phyloP scores from a whole-genome alignment of 2,113 vertebrate species.

The Nansenia antarctica region DNA sequence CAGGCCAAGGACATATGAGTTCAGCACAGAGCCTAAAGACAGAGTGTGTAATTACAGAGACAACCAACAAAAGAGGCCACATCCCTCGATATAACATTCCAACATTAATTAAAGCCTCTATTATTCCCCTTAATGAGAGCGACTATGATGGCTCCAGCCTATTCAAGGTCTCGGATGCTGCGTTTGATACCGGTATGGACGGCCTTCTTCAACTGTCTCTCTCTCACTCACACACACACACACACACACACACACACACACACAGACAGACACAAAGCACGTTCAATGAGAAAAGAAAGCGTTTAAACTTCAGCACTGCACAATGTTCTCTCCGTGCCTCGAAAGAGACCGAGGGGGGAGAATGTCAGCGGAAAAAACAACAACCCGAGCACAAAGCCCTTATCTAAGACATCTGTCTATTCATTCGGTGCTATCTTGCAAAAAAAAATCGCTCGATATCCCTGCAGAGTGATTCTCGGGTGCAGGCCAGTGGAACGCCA shows the following conservation, averaged over 20 bases:
- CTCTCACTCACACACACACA: too few relatives aligned
- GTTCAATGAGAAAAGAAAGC: too few relatives aligned
- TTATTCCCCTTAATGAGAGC: background rate
- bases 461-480: background rate
- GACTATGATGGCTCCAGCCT: background rate
- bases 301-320: too few relatives aligned
- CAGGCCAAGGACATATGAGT: too few relatives aligned
- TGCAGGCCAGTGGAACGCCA: background rate
- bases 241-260: too few relatives aligned
- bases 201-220: background rate
- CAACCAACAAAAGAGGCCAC: constrained; percentile 42
- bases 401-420: background rate
- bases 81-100: constrained; percentile 28
- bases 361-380: background rate
- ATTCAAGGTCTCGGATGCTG: background rate
- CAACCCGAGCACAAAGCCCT: background rate
- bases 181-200: background rate
- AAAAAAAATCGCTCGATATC: background rate
- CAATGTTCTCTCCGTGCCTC: background rate
- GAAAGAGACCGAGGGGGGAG: background rate
- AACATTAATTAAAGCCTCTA: background rate
- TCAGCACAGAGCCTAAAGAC: constrained; percentile 20
- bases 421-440: background rate
- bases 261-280: too few relatives aligned
- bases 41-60: constrained; percentile 43